A percentile compares a stretch with the other conserved stretches of the same genome.
These are phyloP conservation scores for Pristionchus exspectatus DNA, from an alignment of 2,888 invertebrate genomes.

Conservation along the genomic window DNA sequence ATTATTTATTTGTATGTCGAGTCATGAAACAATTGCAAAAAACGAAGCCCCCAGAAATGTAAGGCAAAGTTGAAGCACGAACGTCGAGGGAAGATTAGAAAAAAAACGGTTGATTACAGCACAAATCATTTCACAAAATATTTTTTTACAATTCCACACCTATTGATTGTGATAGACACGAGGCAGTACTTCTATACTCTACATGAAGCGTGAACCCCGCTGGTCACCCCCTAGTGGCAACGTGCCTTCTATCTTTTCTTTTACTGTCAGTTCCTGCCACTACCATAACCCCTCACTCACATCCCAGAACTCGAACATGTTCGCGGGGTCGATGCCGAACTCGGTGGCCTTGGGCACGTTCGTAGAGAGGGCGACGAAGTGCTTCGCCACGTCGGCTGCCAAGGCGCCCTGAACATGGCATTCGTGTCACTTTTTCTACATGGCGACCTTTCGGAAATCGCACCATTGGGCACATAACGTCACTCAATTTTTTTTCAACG, in stretches of 20 bases:
- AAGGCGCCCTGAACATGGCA: slow-evolving; percentile 60
- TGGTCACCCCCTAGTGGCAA: too few species aligned
- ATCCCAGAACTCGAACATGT: slow-evolving; percentile 99
- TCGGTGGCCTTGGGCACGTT: slow-evolving; percentile 93
- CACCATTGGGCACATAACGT: too few species aligned
- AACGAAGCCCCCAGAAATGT: background rate
- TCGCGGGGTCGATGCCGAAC: slow-evolving; percentile 96
- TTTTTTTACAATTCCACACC: too few species aligned
- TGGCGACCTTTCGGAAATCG: background rate
- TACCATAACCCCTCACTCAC: slow-evolving; percentile 79
- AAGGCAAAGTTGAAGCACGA: background rate
- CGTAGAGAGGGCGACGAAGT: slow-evolving; percentile 98
- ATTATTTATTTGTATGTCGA: background rate
- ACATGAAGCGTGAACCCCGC: too few species aligned
- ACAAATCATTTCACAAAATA: too few species aligned
- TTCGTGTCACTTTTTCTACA: background rate
- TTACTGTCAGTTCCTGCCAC: too few species aligned
- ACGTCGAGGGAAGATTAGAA: background rate
- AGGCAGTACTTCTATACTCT: too few species aligned
- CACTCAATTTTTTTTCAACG: too few species aligned
- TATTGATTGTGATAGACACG: too few species aligned
- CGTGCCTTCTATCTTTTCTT: too few species aligned
- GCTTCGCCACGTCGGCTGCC: slow-evolving; percentile 87
- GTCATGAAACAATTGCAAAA: background rate
- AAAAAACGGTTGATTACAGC: too few species aligned